phyloP scores from a whole-genome alignment of 2,888 invertebrate species.

The Drepanosiphum platanoidis region DNA sequence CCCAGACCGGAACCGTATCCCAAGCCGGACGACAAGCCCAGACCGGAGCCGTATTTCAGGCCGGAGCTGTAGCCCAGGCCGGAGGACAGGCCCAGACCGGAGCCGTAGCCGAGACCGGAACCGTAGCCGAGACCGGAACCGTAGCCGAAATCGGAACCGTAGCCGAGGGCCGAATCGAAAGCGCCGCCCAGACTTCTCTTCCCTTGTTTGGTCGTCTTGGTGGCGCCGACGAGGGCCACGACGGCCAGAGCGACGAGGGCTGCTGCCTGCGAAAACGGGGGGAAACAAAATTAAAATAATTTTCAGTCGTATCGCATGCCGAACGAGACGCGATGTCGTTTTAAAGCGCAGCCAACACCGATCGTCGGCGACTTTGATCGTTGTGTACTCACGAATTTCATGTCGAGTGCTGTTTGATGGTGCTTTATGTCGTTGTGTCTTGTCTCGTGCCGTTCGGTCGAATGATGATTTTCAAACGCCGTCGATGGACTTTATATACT shows the following conservation, averaged over 20 bases:
- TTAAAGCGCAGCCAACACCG: too few relatives aligned
- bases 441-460: neutral
- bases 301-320: too few relatives aligned
- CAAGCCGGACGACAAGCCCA: neutral
- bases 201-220: neutral
- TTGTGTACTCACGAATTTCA: slow-evolving; percentile 48
- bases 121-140: neutral
- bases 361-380: neutral
- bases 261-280: neutral
- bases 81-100: neutral
- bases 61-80: neutral
- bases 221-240: slow-evolving; percentile 39
- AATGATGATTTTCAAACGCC: slow-evolving; percentile 5
- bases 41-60: neutral
- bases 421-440: too few relatives aligned
- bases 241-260: neutral
- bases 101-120: neutral
- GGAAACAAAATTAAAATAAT: neutral
- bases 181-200: slow-evolving; percentile 12
- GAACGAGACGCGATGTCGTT: too few relatives aligned
- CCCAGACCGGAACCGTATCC: neutral
- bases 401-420: neutral
- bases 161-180: neutral
- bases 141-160: slow-evolving; percentile 7
- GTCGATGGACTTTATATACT: slow-evolving; percentile 19